Evolutionary conservation across 1,140 invertebrate species (phyloP).

Genomic region (Drosophila ercepeae): DNA sequence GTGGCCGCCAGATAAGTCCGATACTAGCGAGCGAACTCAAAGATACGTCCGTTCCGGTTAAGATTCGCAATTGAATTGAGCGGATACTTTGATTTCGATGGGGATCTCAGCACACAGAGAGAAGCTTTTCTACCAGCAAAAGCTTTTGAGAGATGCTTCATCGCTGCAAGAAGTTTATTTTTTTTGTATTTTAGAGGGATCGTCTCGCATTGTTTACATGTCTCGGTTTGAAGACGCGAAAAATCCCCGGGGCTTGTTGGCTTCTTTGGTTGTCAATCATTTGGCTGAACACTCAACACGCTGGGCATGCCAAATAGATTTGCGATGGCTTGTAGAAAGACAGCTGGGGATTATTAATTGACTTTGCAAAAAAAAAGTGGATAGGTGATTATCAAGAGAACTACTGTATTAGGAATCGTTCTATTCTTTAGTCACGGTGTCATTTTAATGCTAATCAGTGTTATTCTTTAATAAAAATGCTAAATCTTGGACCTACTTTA

Average conservation of each 20-base stretch:
- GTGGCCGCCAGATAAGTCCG: not conserved
- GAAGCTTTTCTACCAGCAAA: conserved; percentile 9
- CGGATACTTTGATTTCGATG: not conserved
- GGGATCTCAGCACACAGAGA: not conserved
- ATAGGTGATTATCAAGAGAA: not conserved
- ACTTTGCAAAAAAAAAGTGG: not conserved
- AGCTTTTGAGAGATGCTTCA: conserved; percentile 14
- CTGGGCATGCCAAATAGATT: conserved; percentile 19
- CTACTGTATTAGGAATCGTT: conserved; percentile 22
- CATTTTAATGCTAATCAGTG: conserved; percentile 7
- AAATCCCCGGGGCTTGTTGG: conserved; percentile 21
- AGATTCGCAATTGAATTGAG: conserved; percentile 45
- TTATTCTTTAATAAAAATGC: not conserved
- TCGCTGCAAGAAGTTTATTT: not conserved
- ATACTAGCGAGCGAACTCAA: not conserved
- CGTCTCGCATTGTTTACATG: conserved; percentile 51
- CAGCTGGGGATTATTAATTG: conserved; percentile 25
- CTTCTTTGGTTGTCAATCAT: conserved; percentile 51
- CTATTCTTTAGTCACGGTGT: not conserved
- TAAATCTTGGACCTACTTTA: not conserved
- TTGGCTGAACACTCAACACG: not conserved
- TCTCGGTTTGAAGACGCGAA: conserved; percentile 12
- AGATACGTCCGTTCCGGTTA: conserved; percentile 29
- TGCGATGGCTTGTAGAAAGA: not conserved
- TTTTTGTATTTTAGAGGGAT: conserved; percentile 3